A percentile compares a stretch with the other conserved stretches of the same genome.
These are phyloP conservation scores for Trichonephila inaurata DNA, from an alignment of 1,140 invertebrate species.

Conservation along the genomic window DNA sequence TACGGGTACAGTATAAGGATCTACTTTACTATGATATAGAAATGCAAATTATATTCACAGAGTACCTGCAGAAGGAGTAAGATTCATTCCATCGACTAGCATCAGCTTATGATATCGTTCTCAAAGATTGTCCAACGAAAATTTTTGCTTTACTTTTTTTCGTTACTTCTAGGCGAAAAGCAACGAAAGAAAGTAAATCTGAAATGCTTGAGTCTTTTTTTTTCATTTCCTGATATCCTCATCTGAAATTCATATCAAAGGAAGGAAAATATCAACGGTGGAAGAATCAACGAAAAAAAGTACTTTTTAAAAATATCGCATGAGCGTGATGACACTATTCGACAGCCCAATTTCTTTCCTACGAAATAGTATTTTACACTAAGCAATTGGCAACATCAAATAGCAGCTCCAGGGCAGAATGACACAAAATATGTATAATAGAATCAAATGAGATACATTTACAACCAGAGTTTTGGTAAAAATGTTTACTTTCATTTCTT, in stretches of 20 bases:
- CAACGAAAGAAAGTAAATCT: not conserved
- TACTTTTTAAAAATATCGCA: not conserved
- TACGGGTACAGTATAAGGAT: not conserved
- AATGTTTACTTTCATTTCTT: not conserved
- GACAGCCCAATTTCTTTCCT: conserved; percentile 2
- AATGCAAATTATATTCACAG: conserved; percentile 30
- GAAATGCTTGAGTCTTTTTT: not conserved
- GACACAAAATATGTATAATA: not conserved
- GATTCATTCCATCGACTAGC: not conserved
- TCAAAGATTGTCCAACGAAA: conserved; percentile 18
- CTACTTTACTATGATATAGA: not conserved
- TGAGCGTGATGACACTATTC: conserved; percentile 11
- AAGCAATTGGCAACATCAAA: conserved; percentile 7
- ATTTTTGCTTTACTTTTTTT: not conserved
- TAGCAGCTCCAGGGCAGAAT: not conserved
- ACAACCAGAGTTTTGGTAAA: not conserved
- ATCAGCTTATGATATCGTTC: conserved; percentile 6
- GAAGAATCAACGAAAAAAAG: conserved; percentile 6
- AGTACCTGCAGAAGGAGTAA: not conserved
- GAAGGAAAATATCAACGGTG: not conserved
- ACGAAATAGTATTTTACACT: not conserved
- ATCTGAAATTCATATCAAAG: conserved; percentile 13
- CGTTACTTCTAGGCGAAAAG: not conserved
- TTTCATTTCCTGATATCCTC: not conserved
- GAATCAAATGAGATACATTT: conserved; percentile 19